Evolutionary conservation across 2,888 invertebrate genomes (phyloP), one percentile per base, ranked within the genome.

Genomic region (Metopia argyrocephala): DNA sequence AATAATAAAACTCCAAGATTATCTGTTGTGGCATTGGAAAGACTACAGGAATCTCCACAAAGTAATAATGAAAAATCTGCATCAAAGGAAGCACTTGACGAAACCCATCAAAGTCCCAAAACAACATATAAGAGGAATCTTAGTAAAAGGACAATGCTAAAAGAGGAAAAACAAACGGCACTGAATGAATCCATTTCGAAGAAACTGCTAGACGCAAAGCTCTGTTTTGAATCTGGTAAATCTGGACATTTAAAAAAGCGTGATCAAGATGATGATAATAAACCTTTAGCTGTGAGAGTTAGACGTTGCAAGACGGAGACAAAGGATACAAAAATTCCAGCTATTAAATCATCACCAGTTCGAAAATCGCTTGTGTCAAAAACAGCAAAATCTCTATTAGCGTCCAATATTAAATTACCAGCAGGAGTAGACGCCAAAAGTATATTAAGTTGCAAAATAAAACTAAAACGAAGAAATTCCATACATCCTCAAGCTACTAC

Each of bases 1-100:
- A 87, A 86, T 68, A 91, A 89, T 45, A 90, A 87, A 56, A 92
- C 91, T 50, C 93, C 92, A 2, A 90, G 93, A 3, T 88, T 93
- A 7, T 93, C 93, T 5, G 93, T 93, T 5, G 93, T 93, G 15
- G 92, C 93, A 15, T 88, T 93, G 45, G 93, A 93, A 86, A 92
- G 93, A 81, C 86, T 93, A 76, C 93, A 93, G 88, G 92, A 89
- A 7, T 87, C 88, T 0, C 87, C 84, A 5, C 83, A 85, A 12
- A 75, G 69, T 6, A 79, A 38, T 15, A 82, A 71, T 54, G 69
- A 74, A 27, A 74, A 79, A 48, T 45, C 18, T 7, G 73, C 45
- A 50, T 73, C 28, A 66, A 85, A 18, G 31, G 78, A 64, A 56
- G 71, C 25, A 21, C 75, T 5, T 23, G 20, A 45, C n/a, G 76